Base-by-base conservation (phyloP, 1,140 invertebrate genomes). In the Lasaia peninsularis region DNA sequence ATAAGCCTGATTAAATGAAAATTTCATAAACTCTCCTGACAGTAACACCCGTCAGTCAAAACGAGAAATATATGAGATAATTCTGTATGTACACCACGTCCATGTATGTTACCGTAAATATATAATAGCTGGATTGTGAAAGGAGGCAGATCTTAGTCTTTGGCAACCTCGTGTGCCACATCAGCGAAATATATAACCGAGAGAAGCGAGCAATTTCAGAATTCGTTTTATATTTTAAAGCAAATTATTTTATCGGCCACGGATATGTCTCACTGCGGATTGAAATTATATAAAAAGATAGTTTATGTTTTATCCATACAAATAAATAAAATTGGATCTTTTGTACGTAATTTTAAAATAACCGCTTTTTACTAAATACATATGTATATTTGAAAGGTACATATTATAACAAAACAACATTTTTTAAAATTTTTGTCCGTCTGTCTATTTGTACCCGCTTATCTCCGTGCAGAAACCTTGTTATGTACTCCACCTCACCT, bases 101-200 rank as follows among this genome's bases (percentile, higher is more conserved):
- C 40, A 18, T 11, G 11, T 44, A 16, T 34, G 16, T 34, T 34
- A 32, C 33, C 51, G 51, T 52, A 53, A 53, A 53, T 53, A 53
- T 34, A 53, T 53, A 53, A 53, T 55, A 20, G 53, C 53, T 16
- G 49, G 32, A 58, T 52, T 34, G 48, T 34, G 40, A 21, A 33
- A 52, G 50, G 33, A 52, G 52, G 33, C 52, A 53, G 52, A 53
- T 53, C 52, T 67, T 57, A 57, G 60, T 55, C 37, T 58, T 62
- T 62, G 57, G 57, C 57, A 64, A 69, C 62, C 58, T 62, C 56
- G 37, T 52, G 50, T 32, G 50, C 54, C 31, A 34, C 37, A 48
- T 62, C 60, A 57, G 60, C 60, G 53, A 52, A 62, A 57, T 57
- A 33, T 56, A 56, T 56, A 32, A 52, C 49, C 14, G 50, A 57